Percentiles rank a stretch among this genome's conserved stretches.
Evolutionary conservation across 1,140 invertebrate species (phyloP).

Genomic region (Calephelis virginiensis): DNA sequence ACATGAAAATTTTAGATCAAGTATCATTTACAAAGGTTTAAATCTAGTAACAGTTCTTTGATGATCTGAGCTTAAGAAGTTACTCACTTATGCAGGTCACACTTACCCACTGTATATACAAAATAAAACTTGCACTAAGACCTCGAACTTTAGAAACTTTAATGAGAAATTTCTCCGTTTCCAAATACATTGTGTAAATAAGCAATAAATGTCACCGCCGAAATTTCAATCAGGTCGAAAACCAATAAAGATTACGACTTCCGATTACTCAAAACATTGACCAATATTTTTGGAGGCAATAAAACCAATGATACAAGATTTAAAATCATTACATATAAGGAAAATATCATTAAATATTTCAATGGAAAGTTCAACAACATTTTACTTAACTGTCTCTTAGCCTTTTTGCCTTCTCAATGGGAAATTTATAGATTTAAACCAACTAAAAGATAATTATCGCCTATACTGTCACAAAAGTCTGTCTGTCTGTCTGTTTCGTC

Average conservation of each 20-base stretch:
- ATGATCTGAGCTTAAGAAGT: no score
- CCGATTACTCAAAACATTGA: slow-evolving; percentile 10
- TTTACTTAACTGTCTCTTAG: no score
- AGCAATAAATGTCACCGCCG: background rate
- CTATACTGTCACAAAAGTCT: no score
- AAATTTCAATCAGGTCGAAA: slow-evolving; percentile 3
- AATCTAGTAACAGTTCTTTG: no score
- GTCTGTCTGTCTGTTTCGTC: no score
- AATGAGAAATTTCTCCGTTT: background rate
- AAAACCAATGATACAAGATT: slow-evolving; percentile 12
- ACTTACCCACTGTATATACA: no score
- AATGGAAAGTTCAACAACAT: background rate
- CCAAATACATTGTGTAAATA: slow-evolving; percentile 4
- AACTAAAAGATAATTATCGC: no score
- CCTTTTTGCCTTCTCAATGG: no score
- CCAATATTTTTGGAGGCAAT: slow-evolving; percentile 5
- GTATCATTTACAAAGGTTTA: no score
- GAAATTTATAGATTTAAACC: no score
- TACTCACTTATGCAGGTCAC: no score
- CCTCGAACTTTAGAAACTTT: background rate
- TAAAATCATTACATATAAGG: slow-evolving; percentile 13
- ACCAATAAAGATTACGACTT: slow-evolving; percentile 16
- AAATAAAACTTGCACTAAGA: background rate
- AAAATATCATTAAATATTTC: background rate
- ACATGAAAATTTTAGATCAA: no score